Conservation (phyloP, 2,113 vertebrate genomes). For the Erpornis zantholeuca region DNA sequence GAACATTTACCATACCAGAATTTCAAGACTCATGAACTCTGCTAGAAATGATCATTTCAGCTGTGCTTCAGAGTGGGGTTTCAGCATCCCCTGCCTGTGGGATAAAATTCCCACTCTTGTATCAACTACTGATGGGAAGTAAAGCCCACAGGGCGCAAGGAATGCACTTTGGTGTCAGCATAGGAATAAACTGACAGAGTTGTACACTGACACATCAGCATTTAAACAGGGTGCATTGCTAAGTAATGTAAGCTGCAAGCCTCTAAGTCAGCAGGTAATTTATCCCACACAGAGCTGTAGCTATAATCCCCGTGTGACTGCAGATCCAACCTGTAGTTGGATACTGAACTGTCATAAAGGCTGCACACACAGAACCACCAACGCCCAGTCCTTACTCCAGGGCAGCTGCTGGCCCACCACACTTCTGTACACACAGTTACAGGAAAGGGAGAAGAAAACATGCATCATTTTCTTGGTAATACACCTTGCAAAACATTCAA, state of each 20-base stretch:
- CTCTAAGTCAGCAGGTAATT: background rate
- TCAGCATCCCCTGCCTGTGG: background rate
- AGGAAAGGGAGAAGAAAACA: background rate
- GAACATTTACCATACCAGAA: background rate
- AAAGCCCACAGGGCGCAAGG: background rate
- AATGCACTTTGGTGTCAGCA: background rate
- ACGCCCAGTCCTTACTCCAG: rapidly evolving
- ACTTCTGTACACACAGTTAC: background rate
- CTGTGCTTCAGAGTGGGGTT: background rate
- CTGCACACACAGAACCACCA: rapidly evolving
- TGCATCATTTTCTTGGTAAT: rapidly evolving
- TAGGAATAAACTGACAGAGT: background rate
- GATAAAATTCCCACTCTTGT: background rate
- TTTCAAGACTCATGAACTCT: background rate
- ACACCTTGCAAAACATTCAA: background rate
- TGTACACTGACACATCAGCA: background rate
- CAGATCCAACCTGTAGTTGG: background rate
- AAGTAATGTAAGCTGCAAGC: background rate
- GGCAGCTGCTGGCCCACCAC: background rate
- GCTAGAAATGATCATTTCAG: background rate
- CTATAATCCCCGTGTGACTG: background rate
- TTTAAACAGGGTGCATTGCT: background rate
- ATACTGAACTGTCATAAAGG: background rate
- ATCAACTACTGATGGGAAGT: background rate
- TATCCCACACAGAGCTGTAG: background rate